Evolutionary conservation across 2,888 invertebrate species (phyloP).

Genomic region (Hylaea fasciaria): DNA sequence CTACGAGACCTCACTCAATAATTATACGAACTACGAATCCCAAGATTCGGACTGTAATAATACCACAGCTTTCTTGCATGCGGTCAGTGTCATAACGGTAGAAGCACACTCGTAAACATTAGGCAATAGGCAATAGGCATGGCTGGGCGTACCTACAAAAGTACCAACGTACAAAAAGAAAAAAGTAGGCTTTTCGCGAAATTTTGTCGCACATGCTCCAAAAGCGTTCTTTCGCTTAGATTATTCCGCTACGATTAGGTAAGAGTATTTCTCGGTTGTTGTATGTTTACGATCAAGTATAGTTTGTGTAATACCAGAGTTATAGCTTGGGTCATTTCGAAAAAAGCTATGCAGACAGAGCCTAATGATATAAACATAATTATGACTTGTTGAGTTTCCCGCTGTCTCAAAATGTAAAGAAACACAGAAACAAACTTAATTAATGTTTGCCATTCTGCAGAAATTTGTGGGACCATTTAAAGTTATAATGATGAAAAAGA

Average conservation of each 20-base stretch:
- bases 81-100: background rate
- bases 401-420: slow-evolving; percentile 2
- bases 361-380: slow-evolving; percentile 11
- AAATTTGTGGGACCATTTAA: background rate
- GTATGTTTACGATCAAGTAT: slow-evolving; percentile 17
- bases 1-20: too few relatives aligned
- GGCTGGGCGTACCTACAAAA: background rate
- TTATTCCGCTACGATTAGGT: too few relatives aligned
- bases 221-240: background rate
- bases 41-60: too few relatives aligned
- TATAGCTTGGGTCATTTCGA: slow-evolving; percentile 9
- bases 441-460: background rate
- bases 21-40: too few relatives aligned
- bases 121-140: too few relatives aligned
- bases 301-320: slow-evolving; percentile 15
- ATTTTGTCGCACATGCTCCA: background rate
- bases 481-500: slow-evolving; percentile 1
- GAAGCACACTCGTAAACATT: background rate
- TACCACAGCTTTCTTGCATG: too few relatives aligned
- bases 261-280: too few relatives aligned
- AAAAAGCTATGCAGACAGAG: slow-evolving; percentile 10
- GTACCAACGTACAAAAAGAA: background rate
- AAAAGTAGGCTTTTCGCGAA: background rate
- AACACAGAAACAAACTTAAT: background rate
- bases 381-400: background rate